These are phyloP conservation scores for Larimichthys crocea DNA, from an alignment of 2,113 vertebrate species.

Conservation along the genomic window DNA sequence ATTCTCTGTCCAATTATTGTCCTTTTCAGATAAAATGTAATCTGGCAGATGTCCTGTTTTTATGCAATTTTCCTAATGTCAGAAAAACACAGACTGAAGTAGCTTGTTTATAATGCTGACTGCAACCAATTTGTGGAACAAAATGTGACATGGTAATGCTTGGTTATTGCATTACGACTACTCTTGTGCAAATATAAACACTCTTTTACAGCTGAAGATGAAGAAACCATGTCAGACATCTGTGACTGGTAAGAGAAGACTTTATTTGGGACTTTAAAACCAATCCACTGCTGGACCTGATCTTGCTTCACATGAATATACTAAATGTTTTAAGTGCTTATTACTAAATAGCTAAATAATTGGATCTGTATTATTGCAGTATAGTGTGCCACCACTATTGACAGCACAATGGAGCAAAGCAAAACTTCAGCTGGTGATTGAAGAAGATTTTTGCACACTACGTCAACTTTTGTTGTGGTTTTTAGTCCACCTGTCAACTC, in stretches of 20 bases:
- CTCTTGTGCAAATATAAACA: not conserved
- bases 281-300: not conserved
- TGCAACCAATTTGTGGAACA: conserved; percentile 3
- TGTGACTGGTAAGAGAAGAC: not conserved
- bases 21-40: not conserved
- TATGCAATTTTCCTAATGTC: conserved; percentile 9
- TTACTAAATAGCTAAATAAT: not conserved
- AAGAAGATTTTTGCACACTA: not conserved
- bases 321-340: not conserved
- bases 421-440: not conserved
- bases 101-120: conserved; percentile 1
- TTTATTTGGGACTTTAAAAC: not conserved
- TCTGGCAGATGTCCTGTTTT: conserved; percentile 9
- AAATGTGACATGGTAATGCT: not conserved
- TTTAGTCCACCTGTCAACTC: not conserved
- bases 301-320: not conserved
- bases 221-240: not conserved
- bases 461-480: not conserved
- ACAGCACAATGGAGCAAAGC: not conserved
- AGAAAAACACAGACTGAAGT: not conserved
- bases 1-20: not conserved
- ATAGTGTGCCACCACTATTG: not conserved
- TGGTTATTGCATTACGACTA: not conserved
- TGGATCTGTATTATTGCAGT: not conserved
- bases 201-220: not conserved